Evolutionary conservation across 92 coral and sea anemone genomes (phyloP), one percentile per base, ranked within the genome.

Genomic region (Phenganax subtilis): DNA sequence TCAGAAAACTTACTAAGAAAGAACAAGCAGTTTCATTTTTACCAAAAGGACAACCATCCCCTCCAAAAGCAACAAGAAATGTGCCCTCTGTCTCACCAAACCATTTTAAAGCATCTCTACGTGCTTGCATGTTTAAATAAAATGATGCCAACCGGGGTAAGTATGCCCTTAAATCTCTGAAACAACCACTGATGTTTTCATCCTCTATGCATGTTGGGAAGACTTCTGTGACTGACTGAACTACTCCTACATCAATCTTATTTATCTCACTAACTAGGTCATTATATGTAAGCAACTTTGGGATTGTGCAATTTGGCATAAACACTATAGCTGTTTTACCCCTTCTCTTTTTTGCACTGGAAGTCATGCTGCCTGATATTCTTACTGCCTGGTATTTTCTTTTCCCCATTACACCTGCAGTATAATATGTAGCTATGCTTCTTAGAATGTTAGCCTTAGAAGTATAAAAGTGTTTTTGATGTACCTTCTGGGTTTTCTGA

Each of bases 21-120:
- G 89, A 88, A 74, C 91, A 88, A n/a, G 89, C 90, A 0, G 85
- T 88, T 63, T 88, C 88, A 76, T 90, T 75, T 63, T 85, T 89
- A 1, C 90, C 90, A 82, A 87, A 89, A n/a, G 89, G 92, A 77
- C 90, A 87, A 57, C 86, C 92, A 82, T 87, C 92, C 60, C 92
- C 90, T 62, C 91, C 90, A 71, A 91, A 87, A 9, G 90, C 91
- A 30, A 91, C 87, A 55, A 85, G 70, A 80, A 89, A 91, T 9
- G 84, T 85, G 6, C 87, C 92, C 55, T 89, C 89, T n/a, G 90
- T 83, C 78, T 84, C 83, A 62, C 89, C 91, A 91, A 89, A 89
- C 92, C 92, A 91, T 80, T 89, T 89, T 55, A 91, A 76, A 25
- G 88, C 80, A 56, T 84, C 89, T 66, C 84, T 89, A 44, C 87